A percentile compares a stretch with the other conserved stretches of the same genome.
Conservation (phyloP, 2,113 vertebrate species). For the Raja brachyura region DNA sequence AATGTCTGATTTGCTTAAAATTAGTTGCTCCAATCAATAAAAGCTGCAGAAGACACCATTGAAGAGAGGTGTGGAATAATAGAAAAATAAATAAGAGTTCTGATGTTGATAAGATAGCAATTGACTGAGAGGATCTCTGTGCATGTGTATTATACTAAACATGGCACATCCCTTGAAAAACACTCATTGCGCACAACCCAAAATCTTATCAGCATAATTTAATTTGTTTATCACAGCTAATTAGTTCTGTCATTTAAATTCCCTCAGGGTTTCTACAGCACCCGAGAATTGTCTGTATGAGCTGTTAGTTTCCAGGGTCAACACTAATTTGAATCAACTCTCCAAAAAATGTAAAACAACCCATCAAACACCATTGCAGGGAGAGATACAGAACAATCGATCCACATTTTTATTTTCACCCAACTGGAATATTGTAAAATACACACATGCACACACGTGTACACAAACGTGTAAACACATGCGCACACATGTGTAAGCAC, state of each 20-base stretch:
- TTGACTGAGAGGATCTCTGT: constrained; percentile 8
- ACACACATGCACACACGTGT: background rate
- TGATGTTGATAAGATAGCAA: too few species aligned
- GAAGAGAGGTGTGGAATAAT: background rate
- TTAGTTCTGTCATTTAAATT: constrained; percentile 27
- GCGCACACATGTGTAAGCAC: too few species aligned
- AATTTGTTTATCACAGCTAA: constrained; percentile 28
- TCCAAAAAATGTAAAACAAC: background rate
- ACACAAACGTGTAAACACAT: too few species aligned
- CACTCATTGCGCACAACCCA: background rate
- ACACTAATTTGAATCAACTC: constrained; percentile 14
- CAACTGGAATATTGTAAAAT: background rate
- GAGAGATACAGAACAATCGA: background rate
- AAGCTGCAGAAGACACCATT: background rate
- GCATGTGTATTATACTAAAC: background rate
- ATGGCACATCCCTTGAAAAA: background rate
- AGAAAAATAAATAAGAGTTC: background rate
- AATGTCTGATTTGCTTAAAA: too few species aligned
- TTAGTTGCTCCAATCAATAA: background rate
- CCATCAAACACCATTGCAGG: background rate
- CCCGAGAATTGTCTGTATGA: background rate
- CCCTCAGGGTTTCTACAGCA: background rate
- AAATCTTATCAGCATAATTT: constrained; percentile 35
- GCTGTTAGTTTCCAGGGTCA: background rate
- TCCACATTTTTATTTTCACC: background rate